Base-by-base conservation (phyloP, 2,113 vertebrate species). In the Saccopteryx bilineata region DNA sequence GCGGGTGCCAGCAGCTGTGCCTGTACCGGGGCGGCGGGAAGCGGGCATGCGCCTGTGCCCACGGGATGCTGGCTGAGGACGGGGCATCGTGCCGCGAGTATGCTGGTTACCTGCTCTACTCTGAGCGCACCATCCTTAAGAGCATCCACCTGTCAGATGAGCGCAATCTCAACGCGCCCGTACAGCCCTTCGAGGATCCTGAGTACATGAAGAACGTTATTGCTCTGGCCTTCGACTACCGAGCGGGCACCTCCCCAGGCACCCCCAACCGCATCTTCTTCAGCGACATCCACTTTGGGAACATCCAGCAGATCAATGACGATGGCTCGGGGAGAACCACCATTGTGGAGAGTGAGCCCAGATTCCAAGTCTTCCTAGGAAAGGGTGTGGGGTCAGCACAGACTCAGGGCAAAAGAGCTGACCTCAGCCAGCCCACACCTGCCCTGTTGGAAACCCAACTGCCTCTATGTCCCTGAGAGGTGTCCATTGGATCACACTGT, bases 141-240 rank as follows among this genome's bases (percentile, higher is more conserved):
- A 99, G 99, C 98, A 99, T 99, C 96, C 99, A 99, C 98, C 98
- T 99, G 14, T 99, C 99, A 0, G 99, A 99, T 0, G 99, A 99
- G 97, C 99, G 99, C 52, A 99, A 99, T 98, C 99, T 99, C 92
- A 99, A 99, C 0, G 99, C 99, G 0, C 99, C 99, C 0, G 99
- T 99, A 87, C 99, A 99, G 71, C 99, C 99, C n/a, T 99, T 99
- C 2, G 99, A 99, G 97, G 99, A 99, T 2, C 99, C 99, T 0
- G 99, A 99, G 72, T 99, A 99, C 98, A 99, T 99, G 99, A 99
- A 99, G 98, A 99, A 99, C 0, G 99, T 99, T 96, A 99, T 99
- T 0, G 99, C 99, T 2, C 97, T 99, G 97, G 99, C 99, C 92
- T 99, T 99, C 0, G 99, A 99, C 98, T 99, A 99, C 96, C 99